Evolutionary conservation across 2,888 invertebrate genomes (phyloP).

Genomic region (Tholera decimalis): DNA sequence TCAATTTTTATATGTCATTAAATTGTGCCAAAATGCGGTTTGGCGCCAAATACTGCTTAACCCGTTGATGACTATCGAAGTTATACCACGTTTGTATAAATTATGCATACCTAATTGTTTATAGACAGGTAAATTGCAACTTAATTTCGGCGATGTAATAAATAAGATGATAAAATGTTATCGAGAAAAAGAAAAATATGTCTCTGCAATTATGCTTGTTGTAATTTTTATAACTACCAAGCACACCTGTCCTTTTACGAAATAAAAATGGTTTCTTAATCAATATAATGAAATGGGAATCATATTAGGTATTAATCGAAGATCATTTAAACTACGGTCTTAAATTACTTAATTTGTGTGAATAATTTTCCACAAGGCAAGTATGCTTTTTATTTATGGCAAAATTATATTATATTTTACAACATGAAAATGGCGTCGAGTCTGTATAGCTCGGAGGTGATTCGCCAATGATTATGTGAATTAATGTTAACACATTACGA

Average conservation of each 20-base stretch:
- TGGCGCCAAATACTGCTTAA: slow-evolving; percentile 17
- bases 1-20: slow-evolving; percentile 32
- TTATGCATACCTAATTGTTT: background rate
- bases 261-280: slow-evolving; percentile 52
- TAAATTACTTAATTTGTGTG: slow-evolving; percentile 38
- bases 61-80: background rate
- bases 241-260: slow-evolving; percentile 39
- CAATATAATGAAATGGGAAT: slow-evolving; percentile 24
- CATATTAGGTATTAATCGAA: slow-evolving; percentile 26
- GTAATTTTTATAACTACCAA: slow-evolving; percentile 35
- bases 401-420: slow-evolving; percentile 15
- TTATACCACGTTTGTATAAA: background rate
- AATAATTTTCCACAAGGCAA: slow-evolving; percentile 17
- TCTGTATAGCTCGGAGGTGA: background rate
- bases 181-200: slow-evolving; percentile 7
- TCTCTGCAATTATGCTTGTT: slow-evolving; percentile 24
- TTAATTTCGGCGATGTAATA: slow-evolving; percentile 27
- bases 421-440: slow-evolving; percentile 5
- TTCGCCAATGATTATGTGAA: slow-evolving; percentile 11
- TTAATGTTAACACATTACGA: slow-evolving; percentile 21
- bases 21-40: slow-evolving; percentile 32
- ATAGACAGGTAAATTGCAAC: slow-evolving; percentile 3
- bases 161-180: slow-evolving; percentile 27
- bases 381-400: slow-evolving; percentile 23
- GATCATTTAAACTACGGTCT: slow-evolving; percentile 23